Conservation (phyloP, 2,113 vertebrate genomes). For the Microtus ochrogaster region DNA sequence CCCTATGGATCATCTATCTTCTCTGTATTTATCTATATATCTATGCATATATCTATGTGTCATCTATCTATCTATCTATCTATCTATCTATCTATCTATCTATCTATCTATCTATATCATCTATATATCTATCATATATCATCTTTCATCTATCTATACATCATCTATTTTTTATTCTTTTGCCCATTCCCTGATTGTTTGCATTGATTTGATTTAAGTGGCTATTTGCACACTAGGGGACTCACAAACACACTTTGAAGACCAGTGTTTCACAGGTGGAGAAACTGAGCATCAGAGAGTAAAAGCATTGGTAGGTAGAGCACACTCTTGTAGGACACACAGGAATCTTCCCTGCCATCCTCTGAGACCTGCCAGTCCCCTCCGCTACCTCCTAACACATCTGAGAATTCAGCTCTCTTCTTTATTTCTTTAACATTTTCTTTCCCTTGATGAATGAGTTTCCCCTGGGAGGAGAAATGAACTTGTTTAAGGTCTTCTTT, state of each 20-base stretch:
- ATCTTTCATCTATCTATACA: background rate
- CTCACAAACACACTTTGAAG: background rate
- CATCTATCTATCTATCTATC: too few relatives aligned
- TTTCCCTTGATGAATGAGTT: conserved; percentile 16
- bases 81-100: too few relatives aligned
- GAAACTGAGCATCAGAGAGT: background rate
- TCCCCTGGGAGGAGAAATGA: background rate
- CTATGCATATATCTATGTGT: too few relatives aligned
- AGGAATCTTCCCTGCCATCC: background rate
- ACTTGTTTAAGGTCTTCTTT: background rate
- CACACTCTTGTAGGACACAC: background rate
- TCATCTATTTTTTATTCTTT: background rate
- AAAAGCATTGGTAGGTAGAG: background rate
- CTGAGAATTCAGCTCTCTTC: background rate
- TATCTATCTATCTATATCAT: too few relatives aligned
- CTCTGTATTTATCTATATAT: too few relatives aligned
- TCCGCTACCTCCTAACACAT: background rate
- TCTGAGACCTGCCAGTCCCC: background rate
- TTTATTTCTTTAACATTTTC: background rate
- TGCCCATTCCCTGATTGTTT: background rate
- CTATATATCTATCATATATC: too few relatives aligned
- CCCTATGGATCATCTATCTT: too few relatives aligned
- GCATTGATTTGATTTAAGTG: background rate
- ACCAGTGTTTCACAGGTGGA: background rate
- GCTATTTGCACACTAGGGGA: background rate